Conservation (phyloP, 2,797 vertebrate genomes). For the Psittacula derbiana region DNA sequence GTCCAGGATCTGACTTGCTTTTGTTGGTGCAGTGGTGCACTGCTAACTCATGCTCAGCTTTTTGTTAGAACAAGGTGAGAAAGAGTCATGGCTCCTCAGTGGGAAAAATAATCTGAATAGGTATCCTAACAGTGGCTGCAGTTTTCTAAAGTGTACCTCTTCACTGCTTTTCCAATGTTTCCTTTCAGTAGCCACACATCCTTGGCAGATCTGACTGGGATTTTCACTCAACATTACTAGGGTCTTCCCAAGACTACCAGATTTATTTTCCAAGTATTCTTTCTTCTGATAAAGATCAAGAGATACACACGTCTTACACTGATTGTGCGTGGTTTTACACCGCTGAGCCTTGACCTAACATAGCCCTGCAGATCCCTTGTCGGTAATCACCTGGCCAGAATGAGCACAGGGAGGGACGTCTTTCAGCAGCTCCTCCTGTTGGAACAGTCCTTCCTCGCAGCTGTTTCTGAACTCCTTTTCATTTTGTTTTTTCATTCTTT, state of each 20-base stretch:
- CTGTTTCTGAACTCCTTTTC: not conserved
- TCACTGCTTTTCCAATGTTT: not conserved
- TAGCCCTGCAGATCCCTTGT: not conserved
- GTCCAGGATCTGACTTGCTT: not conserved
- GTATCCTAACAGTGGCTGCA: not conserved
- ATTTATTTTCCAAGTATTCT: not conserved
- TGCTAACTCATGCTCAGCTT: not conserved
- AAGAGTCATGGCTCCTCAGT: not conserved
- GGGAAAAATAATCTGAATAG: not conserved
- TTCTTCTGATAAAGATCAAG: not conserved
- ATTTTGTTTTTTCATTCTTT: not conserved
- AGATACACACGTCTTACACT: not conserved
- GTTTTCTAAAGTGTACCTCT: not conserved
- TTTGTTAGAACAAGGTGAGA: not conserved
- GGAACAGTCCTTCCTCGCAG: not conserved
- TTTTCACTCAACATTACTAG: not conserved
- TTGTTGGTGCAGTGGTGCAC: not conserved
- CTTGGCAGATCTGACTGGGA: not conserved
- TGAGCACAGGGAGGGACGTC: not conserved
- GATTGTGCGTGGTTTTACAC: fast-evolving
- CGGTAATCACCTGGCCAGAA: not conserved
- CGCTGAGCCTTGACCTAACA: not conserved
- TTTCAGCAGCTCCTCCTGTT: not conserved
- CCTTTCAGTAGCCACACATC: not conserved
- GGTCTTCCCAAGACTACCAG: not conserved